Evolutionary conservation across 2,113 vertebrate genomes (phyloP).

Genomic region (Platycercus adscitus): DNA sequence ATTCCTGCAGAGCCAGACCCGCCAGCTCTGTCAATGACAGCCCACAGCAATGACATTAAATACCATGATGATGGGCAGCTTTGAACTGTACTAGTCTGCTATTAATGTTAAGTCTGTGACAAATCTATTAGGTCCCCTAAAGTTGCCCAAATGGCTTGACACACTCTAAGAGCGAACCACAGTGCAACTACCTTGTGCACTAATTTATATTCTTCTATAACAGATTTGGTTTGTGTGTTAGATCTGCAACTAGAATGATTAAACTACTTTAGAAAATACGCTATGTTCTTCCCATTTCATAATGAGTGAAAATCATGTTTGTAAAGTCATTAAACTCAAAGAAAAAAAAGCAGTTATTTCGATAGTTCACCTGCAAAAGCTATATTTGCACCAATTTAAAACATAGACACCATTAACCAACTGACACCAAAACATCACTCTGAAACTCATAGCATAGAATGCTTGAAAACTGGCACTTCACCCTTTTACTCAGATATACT

Average conservation of each 20-base stretch:
- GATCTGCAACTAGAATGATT: background rate
- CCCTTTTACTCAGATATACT: constrained; percentile 1
- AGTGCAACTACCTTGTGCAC: background rate
- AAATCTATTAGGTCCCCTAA: background rate
- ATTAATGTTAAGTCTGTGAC: background rate
- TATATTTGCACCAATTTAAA: background rate
- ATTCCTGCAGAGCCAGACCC: background rate
- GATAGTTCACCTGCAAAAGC: background rate
- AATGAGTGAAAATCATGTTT: background rate
- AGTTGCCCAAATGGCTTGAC: background rate
- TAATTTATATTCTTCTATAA: background rate
- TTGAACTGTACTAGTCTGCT: background rate
- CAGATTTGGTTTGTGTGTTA: background rate
- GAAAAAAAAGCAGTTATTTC: background rate
- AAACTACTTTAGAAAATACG: background rate
- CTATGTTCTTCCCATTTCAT: background rate
- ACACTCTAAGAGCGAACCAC: background rate
- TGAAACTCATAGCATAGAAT: background rate
- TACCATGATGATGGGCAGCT: background rate
- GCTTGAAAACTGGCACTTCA: background rate
- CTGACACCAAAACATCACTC: background rate
- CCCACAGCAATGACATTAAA: background rate
- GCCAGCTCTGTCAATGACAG: background rate
- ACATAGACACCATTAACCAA: background rate
- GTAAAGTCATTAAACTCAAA: background rate